Base-by-base conservation (phyloP, 2,113 vertebrate species). In the Bothrops jararaca region DNA sequence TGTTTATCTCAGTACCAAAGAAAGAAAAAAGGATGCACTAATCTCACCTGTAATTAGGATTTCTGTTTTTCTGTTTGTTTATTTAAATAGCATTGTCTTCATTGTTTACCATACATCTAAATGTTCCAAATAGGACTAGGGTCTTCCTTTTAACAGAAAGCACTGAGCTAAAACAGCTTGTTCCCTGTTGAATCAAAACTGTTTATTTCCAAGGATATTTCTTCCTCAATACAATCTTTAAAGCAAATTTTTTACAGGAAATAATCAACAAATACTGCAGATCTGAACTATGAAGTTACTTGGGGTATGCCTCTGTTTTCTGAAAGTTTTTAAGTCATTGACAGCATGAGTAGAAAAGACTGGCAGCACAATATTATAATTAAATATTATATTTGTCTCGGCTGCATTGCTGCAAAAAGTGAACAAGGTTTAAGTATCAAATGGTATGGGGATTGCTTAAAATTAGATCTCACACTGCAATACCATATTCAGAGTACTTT, bases 1-100 rank as follows among this genome's bases (percentile, higher is more conserved):
- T 92, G 53, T 9, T 69, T 39, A 50, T 7, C 57, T 88, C 74
- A 8, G 86, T 94, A 95, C 93, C 95, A 53, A 94, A 96, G 94
- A 91, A 93, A 85, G 18, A 93, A 91, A 69, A 50, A 39, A 80
- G 92, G 85, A 89, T n/a, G 42, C 3, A 93, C 93, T 20, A 57
- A 29, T 85, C 92, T 95, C 26, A 88, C 3, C 20, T 86, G 26
- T 39, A 90, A 64, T 85, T 90, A 92, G 94, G 18, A 80, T 80
- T 94, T 53, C n/a, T 89, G 22, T 15, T 54, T 56, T 56, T 56
- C 54, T 56, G 54, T 69, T 69, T 69, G 13, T 34, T 34, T 69
- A 22, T n/a, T 48, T 15, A 60, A 53, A 53, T 57, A 45, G 48
- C 56, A 34, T 50, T 85, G 52, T 13, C 52, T 20, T 58, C 42